Conservation (phyloP, 2,888 invertebrate species). For the Pomacea canaliculata region DNA sequence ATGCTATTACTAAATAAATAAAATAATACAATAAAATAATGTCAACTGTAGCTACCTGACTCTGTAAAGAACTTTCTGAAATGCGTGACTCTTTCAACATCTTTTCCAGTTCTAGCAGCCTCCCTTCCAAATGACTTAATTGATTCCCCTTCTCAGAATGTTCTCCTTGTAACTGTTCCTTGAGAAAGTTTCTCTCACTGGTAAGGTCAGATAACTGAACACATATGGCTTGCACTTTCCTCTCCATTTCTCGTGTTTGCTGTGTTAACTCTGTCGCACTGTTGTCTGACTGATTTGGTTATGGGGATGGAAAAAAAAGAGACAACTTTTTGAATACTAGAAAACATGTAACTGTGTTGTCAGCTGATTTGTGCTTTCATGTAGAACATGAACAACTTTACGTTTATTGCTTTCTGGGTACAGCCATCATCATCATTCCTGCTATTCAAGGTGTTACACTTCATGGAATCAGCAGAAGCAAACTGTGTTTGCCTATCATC, state of each 20-base stretch:
- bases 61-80: conserved; percentile 11
- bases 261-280: not conserved
- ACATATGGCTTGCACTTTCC: conserved; percentile 13
- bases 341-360: not conserved
- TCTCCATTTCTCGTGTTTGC: conserved; percentile 9
- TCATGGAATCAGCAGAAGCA: too few relatives aligned
- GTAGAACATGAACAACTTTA: not conserved
- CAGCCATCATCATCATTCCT: too few relatives aligned
- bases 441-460: too few relatives aligned
- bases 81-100: conserved; percentile 18
- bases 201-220: conserved; percentile 7
- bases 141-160: conserved; percentile 31
- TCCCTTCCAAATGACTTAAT: conserved; percentile 34
- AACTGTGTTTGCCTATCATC: too few relatives aligned
- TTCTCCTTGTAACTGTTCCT: conserved; percentile 24
- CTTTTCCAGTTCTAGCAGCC: conserved; percentile 25
- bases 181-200: conserved; percentile 5
- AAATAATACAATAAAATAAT: too few relatives aligned
- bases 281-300: conserved; percentile 4
- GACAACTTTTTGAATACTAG: not conserved
- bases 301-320: not conserved
- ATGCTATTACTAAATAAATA: not conserved
- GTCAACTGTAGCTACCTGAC: conserved; percentile 3
- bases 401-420: not conserved
- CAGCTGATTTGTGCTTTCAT: not conserved